These are phyloP conservation scores for Sturmia bella DNA, from an alignment of 2,888 invertebrate species.

Conservation along the genomic window DNA sequence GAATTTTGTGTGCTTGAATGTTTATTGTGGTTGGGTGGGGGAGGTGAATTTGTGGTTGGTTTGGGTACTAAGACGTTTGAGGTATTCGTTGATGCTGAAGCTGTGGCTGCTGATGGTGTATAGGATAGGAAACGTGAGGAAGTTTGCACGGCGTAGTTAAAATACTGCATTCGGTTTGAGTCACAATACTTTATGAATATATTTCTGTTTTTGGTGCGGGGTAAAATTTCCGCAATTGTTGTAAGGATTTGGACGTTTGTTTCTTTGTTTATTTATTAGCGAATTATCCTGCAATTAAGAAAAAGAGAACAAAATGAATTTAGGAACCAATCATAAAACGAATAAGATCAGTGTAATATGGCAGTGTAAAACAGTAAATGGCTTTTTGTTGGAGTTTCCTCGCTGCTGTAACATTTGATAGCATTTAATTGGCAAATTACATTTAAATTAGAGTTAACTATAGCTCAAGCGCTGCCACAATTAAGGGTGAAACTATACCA, in stretches of 20 bases:
- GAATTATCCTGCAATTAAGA: constrained; percentile 59
- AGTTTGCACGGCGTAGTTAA: constrained; percentile 79
- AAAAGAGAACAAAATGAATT: neutral
- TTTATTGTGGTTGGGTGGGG: constrained; percentile 56
- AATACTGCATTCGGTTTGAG: constrained; percentile 79
- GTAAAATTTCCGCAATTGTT: constrained; percentile 49
- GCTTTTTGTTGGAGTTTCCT: too few species aligned
- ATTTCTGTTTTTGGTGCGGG: constrained; percentile 6
- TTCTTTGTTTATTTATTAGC: constrained; percentile 9
- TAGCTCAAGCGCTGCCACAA: too few species aligned
- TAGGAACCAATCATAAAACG: constrained; percentile 14
- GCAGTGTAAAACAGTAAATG: too few species aligned
- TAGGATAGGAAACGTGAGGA: constrained; percentile 79
- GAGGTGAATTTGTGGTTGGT: constrained; percentile 56
- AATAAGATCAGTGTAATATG: neutral
- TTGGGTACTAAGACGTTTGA: constrained; percentile 42
- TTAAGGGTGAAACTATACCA: too few species aligned
- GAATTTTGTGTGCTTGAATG: constrained; percentile 19
- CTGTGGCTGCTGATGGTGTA: constrained; percentile 68
- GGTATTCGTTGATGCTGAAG: constrained; percentile 50
- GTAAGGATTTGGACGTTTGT: neutral
- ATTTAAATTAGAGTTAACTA: too few species aligned
- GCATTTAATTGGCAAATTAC: too few species aligned
- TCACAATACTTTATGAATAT: constrained; percentile 52
- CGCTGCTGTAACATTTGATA: too few species aligned